Base-by-base conservation (phyloP, 2,888 invertebrate species). In the Galerucella calmariensis region DNA sequence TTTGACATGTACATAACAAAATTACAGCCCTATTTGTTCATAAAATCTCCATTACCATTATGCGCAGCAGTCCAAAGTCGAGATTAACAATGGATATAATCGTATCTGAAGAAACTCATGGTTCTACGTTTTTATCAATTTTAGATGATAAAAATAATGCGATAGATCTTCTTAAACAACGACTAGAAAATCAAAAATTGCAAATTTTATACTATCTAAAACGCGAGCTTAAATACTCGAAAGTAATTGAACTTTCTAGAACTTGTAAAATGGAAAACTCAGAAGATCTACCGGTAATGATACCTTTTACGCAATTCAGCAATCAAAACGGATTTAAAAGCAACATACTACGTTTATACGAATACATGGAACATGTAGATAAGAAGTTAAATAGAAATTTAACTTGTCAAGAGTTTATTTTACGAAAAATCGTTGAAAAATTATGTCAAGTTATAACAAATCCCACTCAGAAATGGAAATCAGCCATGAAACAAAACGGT, bases 131-230 rank as follows among this genome's bases (percentile, higher is more conserved):
- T 14, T 72, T 82, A 56, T 77, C 79, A n/a, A 79, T 85, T 16
- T 58, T 85, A 61, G 85, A 85, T 44, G 84, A 85, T 63, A 85
- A 86, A 77, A 85, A 85, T 67, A 81, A 78, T 71, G 75, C 77
- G 10, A 85, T 86, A 20, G 77, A 76, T 11, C 74, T 66, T 44
- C 75, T 85, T n/a, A 80, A 81, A 72, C 80, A 81, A 27, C 84
- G 84, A 76, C 46, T 85, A 12, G 79, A 82, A 61, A 85, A 84
- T 67, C 86, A 86, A 70, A 85, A 85, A 77, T 69, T 81, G 41
- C 86, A 86, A 73, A 74, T 86, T 53, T 77, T 80, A 27, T 85
- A 83, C 77, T 86, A 86, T 72, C 76, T 85, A 16, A 80, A 82
- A 51, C 83, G 79, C 69, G 82, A 81, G 16, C 75, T 85, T 12